A percentile compares a stretch with the other conserved stretches of the same genome.
Evolutionary conservation across 2,113 vertebrate species (phyloP).

Genomic region (Oplegnathus fasciatus): DNA sequence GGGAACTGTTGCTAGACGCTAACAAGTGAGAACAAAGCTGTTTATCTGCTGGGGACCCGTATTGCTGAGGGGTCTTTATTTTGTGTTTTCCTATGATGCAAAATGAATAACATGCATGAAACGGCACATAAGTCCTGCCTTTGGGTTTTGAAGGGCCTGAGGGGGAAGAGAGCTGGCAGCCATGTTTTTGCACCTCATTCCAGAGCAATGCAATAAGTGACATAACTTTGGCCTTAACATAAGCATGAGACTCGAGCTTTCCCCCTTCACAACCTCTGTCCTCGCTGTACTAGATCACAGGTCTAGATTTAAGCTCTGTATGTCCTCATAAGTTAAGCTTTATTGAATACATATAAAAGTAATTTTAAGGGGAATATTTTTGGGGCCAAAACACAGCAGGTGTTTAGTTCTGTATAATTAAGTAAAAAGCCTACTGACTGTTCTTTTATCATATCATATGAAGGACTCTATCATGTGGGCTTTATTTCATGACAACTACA

Average conservation of each 20-base stretch:
- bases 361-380: conserved; percentile 1
- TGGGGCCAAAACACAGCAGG: conserved; percentile 52
- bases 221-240: conserved; percentile 50
- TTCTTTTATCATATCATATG: conserved; percentile 9
- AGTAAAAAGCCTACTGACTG: conserved; percentile 9
- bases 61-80: conserved; percentile 17
- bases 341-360: conserved; percentile 32
- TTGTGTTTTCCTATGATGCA: conserved; percentile 46
- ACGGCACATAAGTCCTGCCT: conserved; percentile 56
- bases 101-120: conserved; percentile 60
- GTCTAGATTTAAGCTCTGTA: background rate
- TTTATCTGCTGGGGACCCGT: conserved; percentile 26
- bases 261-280: conserved; percentile 22
- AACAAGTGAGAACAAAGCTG: conserved; percentile 57
- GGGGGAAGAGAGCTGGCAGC: conserved; percentile 61
- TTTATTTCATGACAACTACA: conserved; percentile 18
- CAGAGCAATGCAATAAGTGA: conserved; percentile 74
- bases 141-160: conserved; percentile 38
- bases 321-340: conserved; percentile 39
- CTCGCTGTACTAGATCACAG: conserved; percentile 33
- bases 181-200: conserved; percentile 79
- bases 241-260: conserved; percentile 43
- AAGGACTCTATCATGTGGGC: background rate
- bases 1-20: conserved; percentile 55
- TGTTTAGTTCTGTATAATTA: conserved; percentile 37